phyloP scores from a whole-genome alignment of 2,113 vertebrate species.

The Pampusana beccarii region DNA sequence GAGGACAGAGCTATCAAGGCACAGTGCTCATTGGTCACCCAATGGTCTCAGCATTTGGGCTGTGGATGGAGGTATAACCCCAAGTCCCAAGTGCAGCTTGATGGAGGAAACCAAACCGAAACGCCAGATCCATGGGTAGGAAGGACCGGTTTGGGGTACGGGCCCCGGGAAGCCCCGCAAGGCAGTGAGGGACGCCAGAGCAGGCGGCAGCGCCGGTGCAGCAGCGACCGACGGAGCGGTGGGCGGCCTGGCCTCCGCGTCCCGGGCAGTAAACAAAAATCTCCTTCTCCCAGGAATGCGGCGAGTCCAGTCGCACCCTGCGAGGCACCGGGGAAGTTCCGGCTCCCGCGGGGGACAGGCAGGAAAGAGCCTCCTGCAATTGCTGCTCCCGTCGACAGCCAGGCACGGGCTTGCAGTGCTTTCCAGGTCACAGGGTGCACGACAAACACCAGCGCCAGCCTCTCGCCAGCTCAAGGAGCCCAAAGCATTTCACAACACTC shows the following conservation, averaged over 20 bases:
- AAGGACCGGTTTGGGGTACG: rapidly evolving
- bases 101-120: background rate
- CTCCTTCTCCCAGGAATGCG: slow-evolving; percentile 38
- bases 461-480: background rate
- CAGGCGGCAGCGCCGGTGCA: background rate
- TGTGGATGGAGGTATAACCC: background rate
- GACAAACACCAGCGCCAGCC: background rate
- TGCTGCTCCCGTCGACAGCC: rapidly evolving
- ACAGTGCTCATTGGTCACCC: background rate
- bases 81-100: background rate
- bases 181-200: rapidly evolving
- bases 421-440: background rate
- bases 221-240: rapidly evolving
- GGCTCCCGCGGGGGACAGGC: background rate
- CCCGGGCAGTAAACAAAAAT: background rate
- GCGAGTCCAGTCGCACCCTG: background rate
- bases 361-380: background rate
- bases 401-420: background rate
- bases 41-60: background rate
- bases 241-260: background rate
- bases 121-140: background rate
- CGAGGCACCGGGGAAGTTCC: rapidly evolving
- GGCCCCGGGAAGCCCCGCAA: rapidly evolving
- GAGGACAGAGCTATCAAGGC: background rate
- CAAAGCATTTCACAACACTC: background rate